A percentile compares a stretch with the other conserved stretches of the same genome.
These are phyloP conservation scores for Planococcus citri DNA, from an alignment of 1,140 invertebrate species.

Conservation along the genomic window DNA sequence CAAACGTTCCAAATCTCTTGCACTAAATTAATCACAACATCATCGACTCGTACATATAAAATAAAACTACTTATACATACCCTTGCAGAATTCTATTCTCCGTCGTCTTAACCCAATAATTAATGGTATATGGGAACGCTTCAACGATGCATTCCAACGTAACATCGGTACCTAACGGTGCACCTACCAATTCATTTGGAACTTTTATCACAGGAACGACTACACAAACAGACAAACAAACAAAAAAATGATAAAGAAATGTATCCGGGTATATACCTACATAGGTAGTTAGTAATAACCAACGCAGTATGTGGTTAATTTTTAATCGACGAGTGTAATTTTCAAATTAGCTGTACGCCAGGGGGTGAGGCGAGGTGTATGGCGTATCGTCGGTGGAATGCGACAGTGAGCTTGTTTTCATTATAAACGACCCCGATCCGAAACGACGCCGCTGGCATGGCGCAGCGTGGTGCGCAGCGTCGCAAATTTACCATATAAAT, in stretches of 20 bases:
- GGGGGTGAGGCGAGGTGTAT: too few relatives aligned
- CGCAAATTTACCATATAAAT: neutral
- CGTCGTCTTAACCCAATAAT: slow-evolving; percentile 59
- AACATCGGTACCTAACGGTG: slow-evolving; percentile 72
- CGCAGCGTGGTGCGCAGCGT: too few relatives aligned
- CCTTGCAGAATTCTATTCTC: slow-evolving; percentile 22
- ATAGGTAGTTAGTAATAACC: slow-evolving; percentile 32
- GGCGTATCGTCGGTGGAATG: too few relatives aligned
- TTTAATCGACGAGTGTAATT: slow-evolving; percentile 32
- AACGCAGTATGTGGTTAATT: slow-evolving; percentile 29
- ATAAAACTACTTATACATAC: too few relatives aligned
- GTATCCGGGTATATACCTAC: slow-evolving; percentile 37
- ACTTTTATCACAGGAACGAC: slow-evolving; percentile 79
- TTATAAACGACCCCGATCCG: neutral
- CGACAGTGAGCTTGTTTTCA: too few relatives aligned
- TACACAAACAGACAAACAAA: slow-evolving; percentile 42
- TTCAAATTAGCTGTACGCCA: too few relatives aligned
- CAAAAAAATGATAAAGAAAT: slow-evolving; percentile 38
- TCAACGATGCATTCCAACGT: slow-evolving; percentile 79
- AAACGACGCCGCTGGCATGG: too few relatives aligned
- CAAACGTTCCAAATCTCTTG: too few relatives aligned
- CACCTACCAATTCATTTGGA: slow-evolving; percentile 75
- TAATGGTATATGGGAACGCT: slow-evolving; percentile 75
- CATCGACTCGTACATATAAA: too few relatives aligned
- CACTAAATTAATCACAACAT: too few relatives aligned